Conservation (phyloP, 2,797 vertebrate genomes). For the Gouania willdenowi region DNA sequence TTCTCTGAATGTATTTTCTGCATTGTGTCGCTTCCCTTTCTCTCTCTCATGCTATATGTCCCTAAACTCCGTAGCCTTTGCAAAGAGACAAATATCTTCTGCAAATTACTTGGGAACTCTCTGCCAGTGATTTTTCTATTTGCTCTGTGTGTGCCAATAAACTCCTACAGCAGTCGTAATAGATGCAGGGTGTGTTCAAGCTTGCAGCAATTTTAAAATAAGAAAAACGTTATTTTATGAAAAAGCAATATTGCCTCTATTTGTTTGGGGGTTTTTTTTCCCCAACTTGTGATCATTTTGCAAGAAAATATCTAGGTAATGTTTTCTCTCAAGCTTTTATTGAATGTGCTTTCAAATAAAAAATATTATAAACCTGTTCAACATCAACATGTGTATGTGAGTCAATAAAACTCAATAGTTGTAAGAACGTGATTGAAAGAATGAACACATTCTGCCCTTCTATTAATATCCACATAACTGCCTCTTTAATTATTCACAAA, state of each 20-base stretch:
- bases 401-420: too few species aligned
- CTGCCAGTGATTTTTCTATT: constrained; percentile 37
- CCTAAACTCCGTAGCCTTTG: constrained; percentile 18
- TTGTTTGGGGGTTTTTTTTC: too few species aligned
- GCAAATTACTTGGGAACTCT: constrained; percentile 46
- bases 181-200: constrained; percentile 15
- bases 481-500: too few species aligned
- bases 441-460: too few species aligned
- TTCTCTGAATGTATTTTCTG: constrained; percentile 10
- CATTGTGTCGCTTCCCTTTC: constrained; percentile 3
- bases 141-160: constrained; percentile 22
- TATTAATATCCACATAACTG: too few species aligned
- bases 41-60: constrained; percentile 22
- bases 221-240: constrained; percentile 1
- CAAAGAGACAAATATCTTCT: constrained; percentile 39
- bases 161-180: constrained; percentile 18
- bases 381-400: too few species aligned
- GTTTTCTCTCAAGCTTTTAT: constrained; percentile 4
- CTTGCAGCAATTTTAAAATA: constrained; percentile 19
- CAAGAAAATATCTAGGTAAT: constrained; percentile 9
- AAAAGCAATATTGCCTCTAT: constrained; percentile 32
- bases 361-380: constrained; percentile 2
- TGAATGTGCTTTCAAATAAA: constrained; percentile 15
- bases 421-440: too few species aligned
- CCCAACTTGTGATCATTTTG: constrained; percentile 52